These are phyloP conservation scores for Psylliodes chrysocephalus DNA, from an alignment of 2,888 invertebrate genomes.

Conservation along the genomic window DNA sequence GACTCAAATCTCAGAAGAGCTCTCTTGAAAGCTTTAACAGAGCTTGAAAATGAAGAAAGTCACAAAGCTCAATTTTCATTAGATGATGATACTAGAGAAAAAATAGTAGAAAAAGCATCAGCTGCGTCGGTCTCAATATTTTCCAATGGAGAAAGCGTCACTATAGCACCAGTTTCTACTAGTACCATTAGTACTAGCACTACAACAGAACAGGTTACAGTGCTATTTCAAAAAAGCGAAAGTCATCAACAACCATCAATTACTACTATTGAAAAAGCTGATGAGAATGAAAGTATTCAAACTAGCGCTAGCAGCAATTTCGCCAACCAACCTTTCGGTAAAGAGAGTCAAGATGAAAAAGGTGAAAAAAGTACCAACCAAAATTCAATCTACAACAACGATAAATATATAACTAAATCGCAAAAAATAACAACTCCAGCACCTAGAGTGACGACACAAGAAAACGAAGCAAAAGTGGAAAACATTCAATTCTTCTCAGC, in stretches of 20 bases:
- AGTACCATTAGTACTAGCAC: neutral
- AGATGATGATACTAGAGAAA: conserved; percentile 54
- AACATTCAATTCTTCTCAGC: conserved; percentile 85
- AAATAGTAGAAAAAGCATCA: conserved; percentile 63
- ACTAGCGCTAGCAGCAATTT: conserved; percentile 57
- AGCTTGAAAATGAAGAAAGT: conserved; percentile 75
- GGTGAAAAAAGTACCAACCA: conserved; percentile 3
- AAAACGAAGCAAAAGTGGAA: conserved; percentile 73
- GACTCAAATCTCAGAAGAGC: conserved; percentile 82
- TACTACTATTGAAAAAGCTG: conserved; percentile 47
- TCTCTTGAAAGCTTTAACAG: conserved; percentile 78
- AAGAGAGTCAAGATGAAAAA: conserved; percentile 35
- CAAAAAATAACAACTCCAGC: conserved; percentile 60
- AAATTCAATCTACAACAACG: conserved; percentile 30
- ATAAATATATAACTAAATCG: conserved; percentile 28
- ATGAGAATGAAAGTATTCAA: conserved; percentile 55
- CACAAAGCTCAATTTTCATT: conserved; percentile 61
- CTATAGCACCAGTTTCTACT: conserved; percentile 49
- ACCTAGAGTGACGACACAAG: conserved; percentile 74
- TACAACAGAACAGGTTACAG: conserved; percentile 45
- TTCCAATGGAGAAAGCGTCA: conserved; percentile 28
- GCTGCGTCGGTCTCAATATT: conserved; percentile 71
- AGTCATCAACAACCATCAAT: conserved; percentile 55
- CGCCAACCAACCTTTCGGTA: conserved; percentile 32
- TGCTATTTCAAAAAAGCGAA: conserved; percentile 58